Evolutionary conservation across 1,140 invertebrate genomes (phyloP).

Genomic region (Akabosia matsudoensis): DNA sequence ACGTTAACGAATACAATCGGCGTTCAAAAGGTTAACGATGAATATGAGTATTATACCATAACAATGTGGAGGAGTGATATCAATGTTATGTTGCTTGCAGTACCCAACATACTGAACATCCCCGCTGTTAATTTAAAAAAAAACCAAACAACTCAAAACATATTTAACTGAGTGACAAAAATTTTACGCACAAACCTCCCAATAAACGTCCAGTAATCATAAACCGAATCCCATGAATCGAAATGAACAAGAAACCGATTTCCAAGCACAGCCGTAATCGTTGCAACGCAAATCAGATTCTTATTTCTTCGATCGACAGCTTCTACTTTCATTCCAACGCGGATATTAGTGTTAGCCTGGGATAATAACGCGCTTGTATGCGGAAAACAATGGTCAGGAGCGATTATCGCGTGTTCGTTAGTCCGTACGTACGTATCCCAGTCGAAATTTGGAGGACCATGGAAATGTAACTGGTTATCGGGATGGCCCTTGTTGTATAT

Average conservation of each 20-base stretch:
- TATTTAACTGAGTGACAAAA: not conserved
- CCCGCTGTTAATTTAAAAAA: conserved; percentile 56
- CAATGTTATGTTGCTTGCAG: conserved; percentile 76
- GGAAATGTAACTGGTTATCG: not conserved
- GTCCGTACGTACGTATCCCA: conserved; percentile 44
- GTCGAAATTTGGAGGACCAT: not conserved
- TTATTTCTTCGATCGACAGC: conserved; percentile 89
- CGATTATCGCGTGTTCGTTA: conserved; percentile 65
- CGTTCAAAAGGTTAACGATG: too few relatives aligned
- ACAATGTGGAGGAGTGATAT: conserved; percentile 76
- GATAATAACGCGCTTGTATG: conserved; percentile 56
- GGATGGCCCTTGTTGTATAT: too few relatives aligned
- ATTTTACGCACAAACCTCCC: not conserved
- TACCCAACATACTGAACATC: conserved; percentile 92
- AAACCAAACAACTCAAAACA: conserved; percentile 67
- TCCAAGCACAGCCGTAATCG: conserved; percentile 68
- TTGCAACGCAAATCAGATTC: conserved; percentile 77
- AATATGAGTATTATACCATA: too few relatives aligned
- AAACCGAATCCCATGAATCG: conserved; percentile 89
- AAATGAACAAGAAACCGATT: conserved; percentile 86
- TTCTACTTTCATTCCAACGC: conserved; percentile 88
- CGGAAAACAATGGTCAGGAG: conserved; percentile 77
- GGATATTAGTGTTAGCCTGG: conserved; percentile 61
- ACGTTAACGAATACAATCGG: not conserved
- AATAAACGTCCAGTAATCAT: conserved; percentile 84